Evolutionary conservation across 2,113 vertebrate species (phyloP), one percentile per base, ranked within the genome.

Genomic region (Thunnus maccoyii): DNA sequence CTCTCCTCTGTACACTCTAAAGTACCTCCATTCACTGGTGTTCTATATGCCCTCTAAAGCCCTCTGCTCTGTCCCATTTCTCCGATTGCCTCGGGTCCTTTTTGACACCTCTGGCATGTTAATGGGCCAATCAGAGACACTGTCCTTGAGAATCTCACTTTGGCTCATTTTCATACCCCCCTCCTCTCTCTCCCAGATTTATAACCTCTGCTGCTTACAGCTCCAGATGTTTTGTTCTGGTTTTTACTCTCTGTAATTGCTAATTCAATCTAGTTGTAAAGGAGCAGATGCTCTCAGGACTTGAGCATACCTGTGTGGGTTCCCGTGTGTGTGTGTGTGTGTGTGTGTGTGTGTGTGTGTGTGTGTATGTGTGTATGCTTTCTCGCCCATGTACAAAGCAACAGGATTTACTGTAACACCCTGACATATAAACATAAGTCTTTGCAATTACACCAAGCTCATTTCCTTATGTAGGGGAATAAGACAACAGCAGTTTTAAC

Each of bases 211-310:
- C 90, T 88, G 89, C 92, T 94, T 91, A 94, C 89, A 88, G 92
- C 93, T 94, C 94, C 94, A 95, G 94, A 95, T 95, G 93, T 94
- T 94, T 94, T 91, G 89, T 91, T 91, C 91, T 91, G 89, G 63
- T 90, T 94, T 95, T 95, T 93, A 93, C 93, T 93, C 91, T 88
- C 90, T 93, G 88, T 94, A 95, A 95, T 95, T 94, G 93, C 91
- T 95, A 94, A 94, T 94, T 92, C 93, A 94, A 93, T 93, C 85
- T 93, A 90, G 92, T 90, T 92, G 91, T 95, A 95, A 95, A 95
- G 92, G 77, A 92, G 88, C 94, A 95, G 93, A 95, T 94, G 93
- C 91, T 94, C 84, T 76, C 44, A 86, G 85, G 83, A 92, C 90
- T 86, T 84, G 66, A 87, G 83, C 70, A 76, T 93, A 92, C 92